These are phyloP conservation scores for Pyrrhura leucotis DNA, from an alignment of 2,797 vertebrate species.

Conservation along the genomic window DNA sequence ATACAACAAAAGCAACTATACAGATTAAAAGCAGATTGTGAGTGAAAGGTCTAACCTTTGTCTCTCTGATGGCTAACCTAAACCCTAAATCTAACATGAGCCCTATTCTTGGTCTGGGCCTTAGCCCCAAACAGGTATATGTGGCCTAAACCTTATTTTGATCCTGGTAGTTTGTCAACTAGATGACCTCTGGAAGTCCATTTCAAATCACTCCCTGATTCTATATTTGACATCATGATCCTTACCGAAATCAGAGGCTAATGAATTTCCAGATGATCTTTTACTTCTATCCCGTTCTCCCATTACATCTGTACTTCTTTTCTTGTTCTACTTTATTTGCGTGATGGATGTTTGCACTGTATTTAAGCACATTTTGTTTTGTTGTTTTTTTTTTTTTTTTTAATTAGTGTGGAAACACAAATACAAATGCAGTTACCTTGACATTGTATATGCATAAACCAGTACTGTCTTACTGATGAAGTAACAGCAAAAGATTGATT, in stretches of 20 bases:
- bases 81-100: not conserved
- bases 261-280: not conserved
- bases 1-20: not conserved
- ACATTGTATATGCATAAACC: accelerated
- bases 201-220: not conserved
- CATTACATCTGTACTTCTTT: not conserved
- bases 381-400: not conserved
- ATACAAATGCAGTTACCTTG: not conserved
- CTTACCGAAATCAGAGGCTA: not conserved
- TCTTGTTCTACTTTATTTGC: not conserved
- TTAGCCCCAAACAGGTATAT: not conserved
- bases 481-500: not conserved
- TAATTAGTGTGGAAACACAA: not conserved
- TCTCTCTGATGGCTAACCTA: not conserved
- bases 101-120: not conserved
- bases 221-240: not conserved
- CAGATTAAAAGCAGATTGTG: not conserved
- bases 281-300: not conserved
- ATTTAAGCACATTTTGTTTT: not conserved
- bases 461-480: not conserved
- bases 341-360: not conserved
- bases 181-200: not conserved
- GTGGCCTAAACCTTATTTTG: not conserved
- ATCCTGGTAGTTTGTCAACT: not conserved
- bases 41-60: not conserved